Evolutionary conservation across 2,797 vertebrate genomes (phyloP), one percentile per base, ranked within the genome.

Genomic region (Alcedo atthis): DNA sequence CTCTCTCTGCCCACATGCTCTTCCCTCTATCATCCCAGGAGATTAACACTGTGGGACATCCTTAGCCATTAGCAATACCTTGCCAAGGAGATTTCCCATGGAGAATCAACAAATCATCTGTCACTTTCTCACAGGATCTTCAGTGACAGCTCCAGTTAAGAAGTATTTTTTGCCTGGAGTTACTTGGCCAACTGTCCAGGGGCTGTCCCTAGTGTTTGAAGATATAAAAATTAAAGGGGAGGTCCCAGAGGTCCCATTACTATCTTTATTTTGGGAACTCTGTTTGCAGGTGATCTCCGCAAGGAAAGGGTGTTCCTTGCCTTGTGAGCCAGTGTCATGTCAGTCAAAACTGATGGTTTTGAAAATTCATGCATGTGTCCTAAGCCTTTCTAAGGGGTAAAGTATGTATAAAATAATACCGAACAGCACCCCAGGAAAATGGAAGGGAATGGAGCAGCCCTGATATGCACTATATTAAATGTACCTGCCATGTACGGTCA

Each of bases 61-160:
- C 71, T 93, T 77, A 53, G 54, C 40, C 78, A 86, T 82, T 43
- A 80, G 49, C 59, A 91, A 87, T 89, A 69, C 33, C 54, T 86
- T 89, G 85, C 85, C 89, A 88, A 86, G 61, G 81, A 93, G 64
- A 59, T 90, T 94, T 92, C 78, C 91, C 30, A 7, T 42, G 78
- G 46, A 90, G 74, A 91, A 74, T 74, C 7, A 0, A 81, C 53
- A 81, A 63, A 88, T 80, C 85, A 90, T 33, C 87, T 93, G 81
- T 88, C 54, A 70, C 58, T 84, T 86, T 88, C 74, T 86, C 26
- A 8, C 70, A 70, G 67, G 59, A 88, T 84, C 59, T 83, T 49
- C 70, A 85, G 35, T 26, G n/a, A 79, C 45, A 84, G 5, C 42
- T 91, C 32, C 2, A 1, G 42, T 81, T 81, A 45, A 84, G 73